These are phyloP conservation scores for Megalops atlanticus DNA, from an alignment of 2,113 vertebrate species.

Conservation along the genomic window DNA sequence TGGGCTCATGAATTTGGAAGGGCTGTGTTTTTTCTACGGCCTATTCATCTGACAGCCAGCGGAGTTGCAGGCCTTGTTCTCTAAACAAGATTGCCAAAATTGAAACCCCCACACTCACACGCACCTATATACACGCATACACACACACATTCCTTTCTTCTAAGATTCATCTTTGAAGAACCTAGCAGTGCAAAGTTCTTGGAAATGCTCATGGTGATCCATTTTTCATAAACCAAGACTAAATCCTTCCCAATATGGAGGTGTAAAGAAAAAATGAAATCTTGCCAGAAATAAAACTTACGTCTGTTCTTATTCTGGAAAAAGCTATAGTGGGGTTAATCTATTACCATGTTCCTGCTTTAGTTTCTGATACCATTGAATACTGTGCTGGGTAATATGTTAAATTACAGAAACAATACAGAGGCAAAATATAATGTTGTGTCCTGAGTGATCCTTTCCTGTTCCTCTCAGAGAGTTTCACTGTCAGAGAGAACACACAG, in stretches of 20 bases:
- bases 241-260: background rate
- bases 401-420: too few relatives aligned
- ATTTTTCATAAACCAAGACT: background rate
- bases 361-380: background rate
- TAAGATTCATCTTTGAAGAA: background rate
- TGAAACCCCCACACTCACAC: conserved; percentile 11
- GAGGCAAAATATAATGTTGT: too few relatives aligned
- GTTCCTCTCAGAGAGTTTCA: conserved; percentile 50
- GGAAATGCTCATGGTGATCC: background rate
- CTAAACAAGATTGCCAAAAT: conserved; percentile 54
- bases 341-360: background rate
- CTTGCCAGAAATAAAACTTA: background rate
- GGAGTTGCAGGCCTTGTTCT: conserved; percentile 51
- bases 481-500: conserved; percentile 35
- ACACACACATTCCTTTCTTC: background rate
- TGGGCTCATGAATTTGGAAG: conserved; percentile 56
- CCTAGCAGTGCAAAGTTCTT: background rate
- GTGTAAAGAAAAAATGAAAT: background rate
- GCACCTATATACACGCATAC: conserved; percentile 31
- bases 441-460: too few relatives aligned
- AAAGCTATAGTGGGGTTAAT: background rate
- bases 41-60: conserved; percentile 47
- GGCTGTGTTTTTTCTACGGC: conserved; percentile 49
- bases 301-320: background rate
- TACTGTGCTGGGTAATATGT: too few relatives aligned